Conservation (phyloP, 2,888 invertebrate genomes). For the Spicauda simplicius region DNA sequence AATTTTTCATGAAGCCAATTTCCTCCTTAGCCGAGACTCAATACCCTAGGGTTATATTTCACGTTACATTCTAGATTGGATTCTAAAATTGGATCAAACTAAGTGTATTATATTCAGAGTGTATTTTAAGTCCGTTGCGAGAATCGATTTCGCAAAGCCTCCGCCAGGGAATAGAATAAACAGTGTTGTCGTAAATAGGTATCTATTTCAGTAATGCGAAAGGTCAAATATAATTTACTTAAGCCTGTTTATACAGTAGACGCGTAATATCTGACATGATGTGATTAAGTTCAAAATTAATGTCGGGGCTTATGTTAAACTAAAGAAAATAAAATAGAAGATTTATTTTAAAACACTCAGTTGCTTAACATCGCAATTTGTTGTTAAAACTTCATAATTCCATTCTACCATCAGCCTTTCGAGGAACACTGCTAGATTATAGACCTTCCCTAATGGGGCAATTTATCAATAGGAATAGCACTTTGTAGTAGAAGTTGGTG, state of each 20-base stretch:
- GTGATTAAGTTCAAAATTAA: no score
- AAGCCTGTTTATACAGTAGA: neutral
- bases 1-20: constrained; percentile 19
- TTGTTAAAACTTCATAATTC: no score
- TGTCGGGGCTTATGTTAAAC: no score
- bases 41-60: constrained; percentile 5
- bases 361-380: no score
- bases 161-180: constrained; percentile 4
- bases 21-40: constrained; percentile 4
- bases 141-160: constrained; percentile 20
- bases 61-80: constrained; percentile 1
- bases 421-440: no score
- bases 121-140: neutral
- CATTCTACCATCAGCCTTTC: no score
- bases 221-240: neutral
- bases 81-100: constrained; percentile 3
- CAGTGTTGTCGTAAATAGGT: neutral
- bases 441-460: no score
- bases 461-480: no score
- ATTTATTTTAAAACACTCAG: no score
- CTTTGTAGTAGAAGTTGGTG: no score
- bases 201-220: neutral
- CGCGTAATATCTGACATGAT: no score
- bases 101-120: constrained; percentile 14
- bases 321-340: no score